phyloP scores from a whole-genome alignment of 2,113 vertebrate genomes.

The Stegastes partitus region DNA sequence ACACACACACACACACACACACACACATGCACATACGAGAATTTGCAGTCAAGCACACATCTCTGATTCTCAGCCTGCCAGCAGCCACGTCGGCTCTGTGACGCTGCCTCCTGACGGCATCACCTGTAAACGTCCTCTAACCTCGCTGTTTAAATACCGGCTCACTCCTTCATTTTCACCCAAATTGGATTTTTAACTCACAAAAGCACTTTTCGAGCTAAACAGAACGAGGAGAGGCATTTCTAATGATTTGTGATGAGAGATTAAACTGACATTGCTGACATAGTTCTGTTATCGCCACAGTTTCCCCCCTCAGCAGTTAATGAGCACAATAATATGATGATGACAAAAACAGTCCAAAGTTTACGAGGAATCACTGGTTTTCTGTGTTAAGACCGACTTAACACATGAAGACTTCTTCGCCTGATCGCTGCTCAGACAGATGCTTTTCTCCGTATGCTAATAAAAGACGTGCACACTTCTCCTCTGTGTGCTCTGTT shows the following conservation, averaged over 20 bases:
- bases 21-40: neutral
- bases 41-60: neutral
- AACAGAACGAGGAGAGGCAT: neutral
- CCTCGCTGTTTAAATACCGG: conserved; percentile 6
- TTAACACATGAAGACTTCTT: conserved; percentile 11
- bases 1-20: neutral
- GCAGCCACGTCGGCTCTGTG: conserved; percentile 2
- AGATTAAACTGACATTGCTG: conserved; percentile 44
- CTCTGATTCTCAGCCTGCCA: neutral
- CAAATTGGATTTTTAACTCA: conserved; percentile 15
- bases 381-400: conserved; percentile 6
- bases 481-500: conserved; percentile 42
- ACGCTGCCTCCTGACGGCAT: conserved; percentile 24
- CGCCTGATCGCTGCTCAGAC: conserved; percentile 22
- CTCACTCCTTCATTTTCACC: conserved; percentile 4
- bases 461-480: conserved; percentile 28
- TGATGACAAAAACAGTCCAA: conserved; percentile 17
- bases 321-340: conserved; percentile 33
- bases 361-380: neutral
- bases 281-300: neutral
- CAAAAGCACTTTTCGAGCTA: neutral
- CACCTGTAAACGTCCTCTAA: conserved; percentile 34
- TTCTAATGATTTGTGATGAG: conserved; percentile 19
- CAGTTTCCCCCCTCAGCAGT: conserved; percentile 13
- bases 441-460: conserved; percentile 20